These are phyloP conservation scores for Chionomys nivalis DNA, from an alignment of 2,113 vertebrate species.

Conservation along the genomic window DNA sequence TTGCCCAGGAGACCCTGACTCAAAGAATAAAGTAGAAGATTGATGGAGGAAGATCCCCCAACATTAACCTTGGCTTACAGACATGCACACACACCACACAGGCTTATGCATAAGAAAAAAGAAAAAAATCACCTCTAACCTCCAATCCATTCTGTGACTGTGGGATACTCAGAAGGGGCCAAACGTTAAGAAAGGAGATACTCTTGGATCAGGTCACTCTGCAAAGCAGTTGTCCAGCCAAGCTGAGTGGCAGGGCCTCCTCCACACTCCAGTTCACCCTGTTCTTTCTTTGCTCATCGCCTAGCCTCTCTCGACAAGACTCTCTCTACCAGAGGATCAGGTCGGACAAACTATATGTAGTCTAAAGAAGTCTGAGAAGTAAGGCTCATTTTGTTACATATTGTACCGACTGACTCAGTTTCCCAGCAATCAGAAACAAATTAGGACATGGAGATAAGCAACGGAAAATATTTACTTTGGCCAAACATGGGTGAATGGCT, in stretches of 20 bases:
- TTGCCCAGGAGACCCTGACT: background rate
- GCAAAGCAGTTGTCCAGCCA: background rate
- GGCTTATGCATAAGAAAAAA: no score
- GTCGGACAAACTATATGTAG: rapidly evolving
- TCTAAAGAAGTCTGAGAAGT: background rate
- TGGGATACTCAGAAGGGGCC: background rate
- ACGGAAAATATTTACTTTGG: background rate
- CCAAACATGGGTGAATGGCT: background rate
- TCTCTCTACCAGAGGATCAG: background rate
- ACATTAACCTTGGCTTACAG: background rate
- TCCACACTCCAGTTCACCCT: rapidly evolving
- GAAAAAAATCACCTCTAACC: no score
- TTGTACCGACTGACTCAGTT: background rate
- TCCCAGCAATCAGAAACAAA: background rate
- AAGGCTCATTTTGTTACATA: background rate
- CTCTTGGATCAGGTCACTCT: no score
- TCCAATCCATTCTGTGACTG: background rate
- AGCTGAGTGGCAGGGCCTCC: rapidly evolving
- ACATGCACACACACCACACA: rapidly evolving
- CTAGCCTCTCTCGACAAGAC: background rate
- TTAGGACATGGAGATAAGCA: background rate
- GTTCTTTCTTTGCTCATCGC: background rate
- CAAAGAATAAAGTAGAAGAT: background rate
- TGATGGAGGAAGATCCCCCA: background rate
- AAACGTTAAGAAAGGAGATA: background rate